These are phyloP conservation scores for crab-eating macaque (Macaca fascicularis) DNA, from an alignment of 2,113 vertebrate genomes.

Conservation along the genomic window T2T-MFA8v1.1 NC_088395.1:21224501-21225000, in stretches of 20 bases:
- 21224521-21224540: not conserved
- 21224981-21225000: slow-evolving; percentile 13
- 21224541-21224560: not conserved
- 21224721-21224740: not conserved
- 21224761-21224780: slow-evolving; percentile 13
- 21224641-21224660: not conserved
- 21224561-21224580: not conserved
- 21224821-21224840: slow-evolving; percentile 20
- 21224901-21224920: not conserved
- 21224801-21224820: not conserved
- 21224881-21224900: not conserved
- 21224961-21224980: not conserved
- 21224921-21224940: not conserved
- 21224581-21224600: not conserved
- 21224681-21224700: not conserved
- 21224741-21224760: not conserved
- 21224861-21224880: not conserved
- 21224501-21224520: not conserved
- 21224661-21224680: not conserved
- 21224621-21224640: not conserved
- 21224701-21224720: not conserved
- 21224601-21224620: not conserved
- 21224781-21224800: not conserved
- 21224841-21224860: not conserved
- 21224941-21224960: not conserved